Conservation (phyloP, 2,888 invertebrate species). For the Plagodis dolabraria region DNA sequence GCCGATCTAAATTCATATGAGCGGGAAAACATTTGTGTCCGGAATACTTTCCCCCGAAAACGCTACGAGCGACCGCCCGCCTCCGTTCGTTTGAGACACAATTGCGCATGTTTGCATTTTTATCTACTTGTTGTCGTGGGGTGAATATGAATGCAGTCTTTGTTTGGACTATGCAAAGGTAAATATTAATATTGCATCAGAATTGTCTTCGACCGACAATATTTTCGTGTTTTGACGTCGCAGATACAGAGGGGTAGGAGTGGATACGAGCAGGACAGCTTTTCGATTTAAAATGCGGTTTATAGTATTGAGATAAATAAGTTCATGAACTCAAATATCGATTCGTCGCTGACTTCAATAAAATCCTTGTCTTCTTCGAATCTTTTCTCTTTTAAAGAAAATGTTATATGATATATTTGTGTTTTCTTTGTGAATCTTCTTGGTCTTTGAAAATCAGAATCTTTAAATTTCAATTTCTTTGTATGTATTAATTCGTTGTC, state of each 20-base stretch:
- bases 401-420: no score
- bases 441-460: no score
- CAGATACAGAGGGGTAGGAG: slow-evolving; percentile 22
- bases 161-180: slow-evolving; percentile 72
- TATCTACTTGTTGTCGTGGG: slow-evolving; percentile 81
- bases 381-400: no score
- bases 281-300: slow-evolving; percentile 26
- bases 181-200: slow-evolving; percentile 71
- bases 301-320: slow-evolving; percentile 7
- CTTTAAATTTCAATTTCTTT: no score
- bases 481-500: no score
- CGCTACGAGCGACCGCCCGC: slow-evolving; percentile 54
- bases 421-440: no score
- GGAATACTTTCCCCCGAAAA: slow-evolving; percentile 62
- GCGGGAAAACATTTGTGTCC: slow-evolving; percentile 76
- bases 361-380: background rate
- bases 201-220: slow-evolving; percentile 59
- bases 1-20: slow-evolving; percentile 81
- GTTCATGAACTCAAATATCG: no score
- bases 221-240: slow-evolving; percentile 49
- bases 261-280: slow-evolving; percentile 17
- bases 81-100: slow-evolving; percentile 76
- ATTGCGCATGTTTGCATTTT: slow-evolving; percentile 82
- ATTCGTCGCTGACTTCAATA: background rate
- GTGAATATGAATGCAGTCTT: slow-evolving; percentile 78